Evolutionary conservation across 1,140 invertebrate genomes (phyloP).

Genomic region (Eueides isabella): DNA sequence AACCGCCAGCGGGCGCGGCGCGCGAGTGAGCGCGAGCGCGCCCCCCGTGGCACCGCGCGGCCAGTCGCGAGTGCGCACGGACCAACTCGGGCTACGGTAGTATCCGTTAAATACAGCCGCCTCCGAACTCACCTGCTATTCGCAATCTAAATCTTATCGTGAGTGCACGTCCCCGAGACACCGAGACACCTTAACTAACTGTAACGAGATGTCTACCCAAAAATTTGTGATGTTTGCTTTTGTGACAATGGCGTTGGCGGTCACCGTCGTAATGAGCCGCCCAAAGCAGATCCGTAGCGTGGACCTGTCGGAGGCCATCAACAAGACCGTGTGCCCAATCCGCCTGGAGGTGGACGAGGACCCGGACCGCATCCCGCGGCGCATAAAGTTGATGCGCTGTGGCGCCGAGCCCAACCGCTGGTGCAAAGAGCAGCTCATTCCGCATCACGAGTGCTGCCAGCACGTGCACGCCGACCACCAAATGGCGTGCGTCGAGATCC

Average conservation of each 20-base stretch:
- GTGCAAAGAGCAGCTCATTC: constrained; percentile 51
- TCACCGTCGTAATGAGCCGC: constrained; percentile 16
- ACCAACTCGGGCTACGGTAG: too few relatives aligned
- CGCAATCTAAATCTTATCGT: constrained; percentile 48
- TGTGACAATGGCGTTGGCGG: neutral
- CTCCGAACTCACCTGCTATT: constrained; percentile 48
- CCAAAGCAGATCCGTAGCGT: constrained; percentile 38
- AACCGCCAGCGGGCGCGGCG: neutral
- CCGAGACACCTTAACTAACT: neutral
- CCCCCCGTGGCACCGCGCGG: constrained; percentile 9
- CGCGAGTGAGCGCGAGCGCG: constrained; percentile 3
- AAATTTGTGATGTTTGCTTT: constrained; percentile 17
- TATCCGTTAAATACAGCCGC: constrained; percentile 30
- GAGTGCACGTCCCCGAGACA: constrained; percentile 43
- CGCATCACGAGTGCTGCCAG: constrained; percentile 58
- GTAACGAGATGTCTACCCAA: constrained; percentile 25
- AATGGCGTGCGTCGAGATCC: constrained; percentile 65
- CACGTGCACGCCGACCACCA: constrained; percentile 46
- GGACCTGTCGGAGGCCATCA: constrained; percentile 51
- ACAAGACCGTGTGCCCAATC: constrained; percentile 68
- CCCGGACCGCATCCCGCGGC: constrained; percentile 56
- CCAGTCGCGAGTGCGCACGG: constrained; percentile 19
- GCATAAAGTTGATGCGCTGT: constrained; percentile 67
- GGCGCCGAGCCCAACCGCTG: constrained; percentile 48
- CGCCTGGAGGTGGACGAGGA: constrained; percentile 53